These are phyloP conservation scores for Cloeon dipterum DNA, from an alignment of 2,888 invertebrate genomes.

Conservation along the genomic window DNA sequence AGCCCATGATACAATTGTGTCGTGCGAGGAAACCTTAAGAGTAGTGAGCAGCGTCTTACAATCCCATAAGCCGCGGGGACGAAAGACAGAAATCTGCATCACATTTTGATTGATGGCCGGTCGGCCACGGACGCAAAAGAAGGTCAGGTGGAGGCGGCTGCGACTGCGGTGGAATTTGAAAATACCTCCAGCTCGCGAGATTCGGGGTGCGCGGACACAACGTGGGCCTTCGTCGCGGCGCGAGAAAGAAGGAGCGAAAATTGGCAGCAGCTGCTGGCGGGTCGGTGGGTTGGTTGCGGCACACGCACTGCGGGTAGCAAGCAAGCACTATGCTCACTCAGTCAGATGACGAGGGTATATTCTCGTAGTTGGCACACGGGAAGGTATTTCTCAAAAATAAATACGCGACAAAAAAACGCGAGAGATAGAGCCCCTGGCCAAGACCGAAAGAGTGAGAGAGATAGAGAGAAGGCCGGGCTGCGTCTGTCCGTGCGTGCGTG, in stretches of 20 bases:
- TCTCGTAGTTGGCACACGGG: not conserved
- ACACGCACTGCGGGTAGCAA: slow-evolving; percentile 1
- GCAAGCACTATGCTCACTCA: not conserved
- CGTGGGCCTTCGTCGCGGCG: not conserved
- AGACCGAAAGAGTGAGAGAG: not conserved
- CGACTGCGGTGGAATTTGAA: too few relatives aligned
- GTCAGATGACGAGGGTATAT: not conserved
- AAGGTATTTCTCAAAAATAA: too few relatives aligned
- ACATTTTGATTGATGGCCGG: too few relatives aligned
- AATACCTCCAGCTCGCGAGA: too few relatives aligned
- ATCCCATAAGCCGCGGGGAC: too few relatives aligned
- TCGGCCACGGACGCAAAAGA: too few relatives aligned
- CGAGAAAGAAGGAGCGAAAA: not conserved
- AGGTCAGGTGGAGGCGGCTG: too few relatives aligned
- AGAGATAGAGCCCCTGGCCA: not conserved
- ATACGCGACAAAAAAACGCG: not conserved
- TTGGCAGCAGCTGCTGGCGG: not conserved
- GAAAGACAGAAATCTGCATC: too few relatives aligned
- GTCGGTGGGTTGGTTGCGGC: not conserved
- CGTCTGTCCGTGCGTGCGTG: not conserved
- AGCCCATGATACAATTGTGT: too few relatives aligned
- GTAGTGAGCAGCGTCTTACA: too few relatives aligned
- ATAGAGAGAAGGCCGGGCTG: not conserved
- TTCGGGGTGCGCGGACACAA: too few relatives aligned
- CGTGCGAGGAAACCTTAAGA: too few relatives aligned